Percentiles rank a stretch among this genome's conserved stretches.
phyloP scores from a whole-genome alignment of 2,113 vertebrate species.

The Sinocyclocheilus maitianheensis region DNA sequence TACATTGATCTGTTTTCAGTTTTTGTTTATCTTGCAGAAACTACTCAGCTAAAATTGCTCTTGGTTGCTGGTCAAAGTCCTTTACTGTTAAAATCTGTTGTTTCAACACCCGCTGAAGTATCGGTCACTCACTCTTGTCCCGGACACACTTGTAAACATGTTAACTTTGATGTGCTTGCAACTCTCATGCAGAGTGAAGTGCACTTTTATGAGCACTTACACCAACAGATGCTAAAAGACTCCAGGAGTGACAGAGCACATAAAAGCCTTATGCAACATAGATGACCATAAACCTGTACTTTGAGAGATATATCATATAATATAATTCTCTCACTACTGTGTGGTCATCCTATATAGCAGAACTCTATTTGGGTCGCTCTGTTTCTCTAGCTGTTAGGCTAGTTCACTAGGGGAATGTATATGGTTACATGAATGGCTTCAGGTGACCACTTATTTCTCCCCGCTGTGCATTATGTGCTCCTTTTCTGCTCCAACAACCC shows the following conservation, averaged over 20 bases:
- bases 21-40: neutral
- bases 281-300: neutral
- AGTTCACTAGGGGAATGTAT: neutral
- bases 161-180: constrained; percentile 3
- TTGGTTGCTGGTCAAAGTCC: neutral
- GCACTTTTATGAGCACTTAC: constrained; percentile 32
- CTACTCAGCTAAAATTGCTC: neutral
- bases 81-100: neutral
- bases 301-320: neutral
- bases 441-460: neutral
- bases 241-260: constrained; percentile 3
- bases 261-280: neutral
- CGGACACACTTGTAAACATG: neutral
- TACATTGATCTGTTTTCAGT: neutral
- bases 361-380: neutral
- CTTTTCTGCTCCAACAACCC: neutral
- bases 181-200: constrained; percentile 1
- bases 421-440: neutral
- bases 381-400: neutral
- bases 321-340: neutral
- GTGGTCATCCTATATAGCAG: neutral
- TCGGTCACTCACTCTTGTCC: neutral
- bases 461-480: constrained; percentile 2
- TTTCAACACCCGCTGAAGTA: neutral
- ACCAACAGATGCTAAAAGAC: constrained; percentile 3